Base-by-base conservation (phyloP, 92 coral and sea anemone genomes). In the Phenganax stokvisi region DNA sequence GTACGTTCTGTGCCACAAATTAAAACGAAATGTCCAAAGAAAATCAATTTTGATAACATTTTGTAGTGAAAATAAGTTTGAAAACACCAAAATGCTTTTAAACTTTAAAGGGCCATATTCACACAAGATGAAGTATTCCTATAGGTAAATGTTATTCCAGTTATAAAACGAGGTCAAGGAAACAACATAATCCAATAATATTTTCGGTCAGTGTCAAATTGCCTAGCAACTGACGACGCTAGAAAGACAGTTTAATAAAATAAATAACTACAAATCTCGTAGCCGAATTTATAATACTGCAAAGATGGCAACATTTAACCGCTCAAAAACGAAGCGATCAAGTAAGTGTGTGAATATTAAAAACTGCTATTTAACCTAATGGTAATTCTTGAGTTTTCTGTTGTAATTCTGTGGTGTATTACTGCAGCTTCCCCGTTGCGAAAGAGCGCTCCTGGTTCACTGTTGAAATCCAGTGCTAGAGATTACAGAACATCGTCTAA, bases 341-440 rank as follows among this genome's bases (percentile, higher is more conserved):
- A 88, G 99, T 96, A 85, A 80, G 81, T 76, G 75, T 13, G 28
- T 20, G 57, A 83, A 8, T 54, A 1, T 15, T 17, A 54, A 25
- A 20, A 10, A 11, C 47, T 10, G 20, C 28, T 25, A 47, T 54
- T 15, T 28, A 29, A 55, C n/a, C 10, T 12, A 7, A 51, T 12
- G 31, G 72, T 15, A 15, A 57, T 12, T 52, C 6, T 13, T 16
- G 68, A 79, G 54, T 63, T 63, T 79, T 65, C 8, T 20, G 20
- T 27, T 31, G 65, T 15, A 52, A 1, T 56, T 71, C 27, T 17
- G 0, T 15, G 16, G 2, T 12, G 10, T 54, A 29, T 78, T 80
- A 68, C 59, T 83, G 47, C 29, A 96, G 99, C 96, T 63, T 92
- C 97, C 20, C 99, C 99, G 8, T 80, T 96, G 76, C 90, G 99